A percentile compares a stretch with the other conserved stretches of the same genome.
These are phyloP conservation scores for Brachionus plicatilis DNA, from an alignment of 1,140 invertebrate genomes.

Conservation along the genomic window DNA sequence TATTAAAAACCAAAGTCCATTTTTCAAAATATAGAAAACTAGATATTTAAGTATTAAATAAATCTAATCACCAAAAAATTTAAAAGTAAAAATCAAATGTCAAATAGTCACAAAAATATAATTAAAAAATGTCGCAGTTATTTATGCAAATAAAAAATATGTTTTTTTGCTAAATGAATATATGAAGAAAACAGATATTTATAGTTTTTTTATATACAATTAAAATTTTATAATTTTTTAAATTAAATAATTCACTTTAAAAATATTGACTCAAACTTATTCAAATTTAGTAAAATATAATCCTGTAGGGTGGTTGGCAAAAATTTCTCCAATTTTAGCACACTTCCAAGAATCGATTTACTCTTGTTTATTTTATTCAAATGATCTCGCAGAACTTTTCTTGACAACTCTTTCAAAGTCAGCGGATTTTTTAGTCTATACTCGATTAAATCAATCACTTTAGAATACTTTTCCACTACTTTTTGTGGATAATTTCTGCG, in stretches of 20 bases:
- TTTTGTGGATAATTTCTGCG: not conserved
- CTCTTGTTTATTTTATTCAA: slow-evolving; percentile 2
- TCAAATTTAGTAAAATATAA: slow-evolving; percentile 38
- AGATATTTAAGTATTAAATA: too few species aligned
- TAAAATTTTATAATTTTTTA: not conserved
- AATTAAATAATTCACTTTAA: not conserved
- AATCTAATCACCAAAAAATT: too few species aligned
- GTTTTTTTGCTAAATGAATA: not conserved
- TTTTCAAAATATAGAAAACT: too few species aligned
- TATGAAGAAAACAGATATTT: not conserved
- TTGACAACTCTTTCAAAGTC: slow-evolving; percentile 15
- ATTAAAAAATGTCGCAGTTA: not conserved
- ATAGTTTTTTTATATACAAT: not conserved
- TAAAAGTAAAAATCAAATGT: too few species aligned
- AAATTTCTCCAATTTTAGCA: slow-evolving; percentile 7
- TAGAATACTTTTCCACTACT: slow-evolving; percentile 7
- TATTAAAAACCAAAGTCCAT: too few species aligned
- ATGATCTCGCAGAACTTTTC: slow-evolving; percentile 5
- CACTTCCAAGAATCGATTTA: slow-evolving; percentile 26
- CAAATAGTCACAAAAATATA: too few species aligned
- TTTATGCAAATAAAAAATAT: not conserved
- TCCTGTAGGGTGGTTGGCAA: slow-evolving; percentile 15
- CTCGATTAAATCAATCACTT: slow-evolving; percentile 11
- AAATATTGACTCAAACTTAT: slow-evolving; percentile 16
- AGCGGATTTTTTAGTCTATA: slow-evolving; percentile 31